Percentiles rank a stretch among this genome's conserved stretches.
Evolutionary conservation across 2,113 vertebrate genomes (phyloP).

Genomic region (Mionectes macconnelli): DNA sequence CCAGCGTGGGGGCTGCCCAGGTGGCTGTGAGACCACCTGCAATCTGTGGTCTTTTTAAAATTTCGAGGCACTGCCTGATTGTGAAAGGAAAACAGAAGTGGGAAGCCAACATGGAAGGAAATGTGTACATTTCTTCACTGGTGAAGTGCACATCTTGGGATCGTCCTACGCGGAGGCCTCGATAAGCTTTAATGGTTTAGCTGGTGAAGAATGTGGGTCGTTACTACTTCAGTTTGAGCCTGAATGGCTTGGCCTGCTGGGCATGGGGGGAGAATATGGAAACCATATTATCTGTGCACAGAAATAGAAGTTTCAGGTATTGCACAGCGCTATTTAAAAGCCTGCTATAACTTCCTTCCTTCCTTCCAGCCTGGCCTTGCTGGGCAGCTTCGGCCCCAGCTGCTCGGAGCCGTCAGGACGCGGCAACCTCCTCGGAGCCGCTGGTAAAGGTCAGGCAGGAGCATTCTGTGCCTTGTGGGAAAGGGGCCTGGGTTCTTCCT

Average conservation of each 20-base stretch:
- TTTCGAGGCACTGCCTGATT: not conserved
- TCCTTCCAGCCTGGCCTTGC: constrained; percentile 45
- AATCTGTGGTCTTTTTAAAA: not conserved
- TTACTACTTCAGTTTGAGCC: not conserved
- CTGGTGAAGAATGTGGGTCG: not conserved
- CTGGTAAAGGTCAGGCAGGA: constrained; percentile 8
- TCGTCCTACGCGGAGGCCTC: not conserved
- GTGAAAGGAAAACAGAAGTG: not conserved
- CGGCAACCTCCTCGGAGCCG: not conserved
- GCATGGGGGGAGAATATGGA: not conserved
- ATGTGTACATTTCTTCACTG: fast-evolving
- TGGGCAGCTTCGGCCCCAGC: not conserved
- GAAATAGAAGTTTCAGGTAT: constrained; percentile 47
- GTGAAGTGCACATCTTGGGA: not conserved
- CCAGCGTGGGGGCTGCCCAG: not conserved
- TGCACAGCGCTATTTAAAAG: constrained; percentile 12
- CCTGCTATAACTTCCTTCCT: constrained; percentile 58
- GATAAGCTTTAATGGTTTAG: not conserved
- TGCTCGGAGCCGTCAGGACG: not conserved
- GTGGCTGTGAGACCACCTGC: not conserved
- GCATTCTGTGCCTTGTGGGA: not conserved
- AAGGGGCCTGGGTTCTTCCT: not conserved
- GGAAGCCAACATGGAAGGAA: not conserved
- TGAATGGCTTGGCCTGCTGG: not conserved
- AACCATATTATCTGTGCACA: not conserved